phyloP scores from a whole-genome alignment of 2,797 vertebrate genomes.

The Lithobates pipiens region DNA sequence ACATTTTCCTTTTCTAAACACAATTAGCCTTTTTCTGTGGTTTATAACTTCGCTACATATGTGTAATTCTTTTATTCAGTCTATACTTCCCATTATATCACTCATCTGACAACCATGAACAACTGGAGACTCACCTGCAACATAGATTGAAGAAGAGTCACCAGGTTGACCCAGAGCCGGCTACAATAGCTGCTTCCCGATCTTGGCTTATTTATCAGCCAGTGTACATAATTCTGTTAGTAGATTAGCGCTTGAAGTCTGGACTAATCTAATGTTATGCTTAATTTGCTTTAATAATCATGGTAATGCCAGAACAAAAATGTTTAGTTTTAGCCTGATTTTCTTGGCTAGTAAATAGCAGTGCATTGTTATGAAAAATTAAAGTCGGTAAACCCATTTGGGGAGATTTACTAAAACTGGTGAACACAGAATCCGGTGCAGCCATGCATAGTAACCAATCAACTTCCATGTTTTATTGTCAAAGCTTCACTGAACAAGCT shows the following conservation, averaged over 20 bases:
- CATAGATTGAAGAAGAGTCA: neutral
- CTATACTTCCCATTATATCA: neutral
- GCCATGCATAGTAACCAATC: too few relatives aligned
- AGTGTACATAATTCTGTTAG: neutral
- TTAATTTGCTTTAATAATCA: neutral
- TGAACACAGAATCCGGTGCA: too few relatives aligned
- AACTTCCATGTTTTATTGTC: too few relatives aligned
- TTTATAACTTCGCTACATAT: neutral
- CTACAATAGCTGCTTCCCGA: neutral
- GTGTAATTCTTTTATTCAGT: neutral
- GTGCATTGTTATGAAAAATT: neutral
- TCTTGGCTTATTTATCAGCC: neutral
- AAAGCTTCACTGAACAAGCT: too few relatives aligned
- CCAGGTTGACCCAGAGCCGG: neutral
- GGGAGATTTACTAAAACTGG: too few relatives aligned
- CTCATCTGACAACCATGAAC: neutral
- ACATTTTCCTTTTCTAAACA: neutral
- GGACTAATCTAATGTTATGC: neutral
- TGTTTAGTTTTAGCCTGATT: neutral
- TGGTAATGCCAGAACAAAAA: neutral
- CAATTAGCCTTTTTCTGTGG: neutral
- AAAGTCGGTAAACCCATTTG: too few relatives aligned
- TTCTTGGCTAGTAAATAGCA: neutral
- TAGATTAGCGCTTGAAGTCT: neutral
- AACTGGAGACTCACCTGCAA: neutral